Conservation (phyloP, 2,797 vertebrate genomes). For the Ambastaia sidthimunki region DNA sequence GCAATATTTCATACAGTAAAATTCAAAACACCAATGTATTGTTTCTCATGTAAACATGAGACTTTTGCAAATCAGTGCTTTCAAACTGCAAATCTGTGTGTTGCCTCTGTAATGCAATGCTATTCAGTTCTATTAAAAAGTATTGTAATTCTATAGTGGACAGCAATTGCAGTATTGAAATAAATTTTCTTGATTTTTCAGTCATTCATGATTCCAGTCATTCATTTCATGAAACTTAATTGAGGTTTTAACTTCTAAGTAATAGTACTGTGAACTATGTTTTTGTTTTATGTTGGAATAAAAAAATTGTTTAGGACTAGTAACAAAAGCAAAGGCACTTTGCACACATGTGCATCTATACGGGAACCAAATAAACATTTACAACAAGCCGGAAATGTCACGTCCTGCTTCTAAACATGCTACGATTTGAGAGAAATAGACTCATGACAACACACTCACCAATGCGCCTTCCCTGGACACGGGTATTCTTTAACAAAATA, state of each 20-base stretch:
- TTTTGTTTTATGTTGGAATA: background rate
- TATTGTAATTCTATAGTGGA: too few species aligned
- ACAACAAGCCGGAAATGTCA: background rate
- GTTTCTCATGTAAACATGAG: background rate
- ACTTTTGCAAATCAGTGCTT: too few species aligned
- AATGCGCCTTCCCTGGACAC: too few species aligned
- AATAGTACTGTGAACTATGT: background rate
- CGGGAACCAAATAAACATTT: background rate
- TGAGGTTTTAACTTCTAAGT: too few species aligned
- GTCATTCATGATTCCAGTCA: background rate
- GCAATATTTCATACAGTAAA: too few species aligned
- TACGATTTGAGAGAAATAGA: background rate
- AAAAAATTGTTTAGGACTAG: background rate
- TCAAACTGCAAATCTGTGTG: too few species aligned
- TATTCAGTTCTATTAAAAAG: too few species aligned
- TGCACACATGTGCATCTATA: background rate
- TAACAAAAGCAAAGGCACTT: background rate
- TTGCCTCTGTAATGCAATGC: too few species aligned
- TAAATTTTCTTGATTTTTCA: background rate
- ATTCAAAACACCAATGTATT: background rate
- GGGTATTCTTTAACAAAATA: background rate
- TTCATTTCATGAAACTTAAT: too few species aligned
- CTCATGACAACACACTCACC: slow-evolving; percentile 4
- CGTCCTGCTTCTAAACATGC: background rate
- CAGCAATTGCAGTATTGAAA: too few species aligned